Evolutionary conservation across 2,888 invertebrate genomes (phyloP).

Genomic region (Dexiosoma caninum): DNA sequence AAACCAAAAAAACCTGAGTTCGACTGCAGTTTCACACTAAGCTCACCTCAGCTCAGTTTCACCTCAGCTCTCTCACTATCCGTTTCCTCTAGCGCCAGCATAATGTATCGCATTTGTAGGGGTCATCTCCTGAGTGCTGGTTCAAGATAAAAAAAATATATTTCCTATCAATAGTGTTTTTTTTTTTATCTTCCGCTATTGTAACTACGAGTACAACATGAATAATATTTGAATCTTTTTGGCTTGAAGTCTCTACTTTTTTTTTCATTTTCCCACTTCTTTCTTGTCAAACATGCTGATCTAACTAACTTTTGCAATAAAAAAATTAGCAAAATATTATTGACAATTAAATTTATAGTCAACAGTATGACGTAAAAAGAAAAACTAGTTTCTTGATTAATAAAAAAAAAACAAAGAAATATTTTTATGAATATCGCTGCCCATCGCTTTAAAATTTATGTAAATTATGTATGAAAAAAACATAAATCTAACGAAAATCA

Average conservation of each 20-base stretch:
- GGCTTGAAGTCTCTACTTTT: not conserved
- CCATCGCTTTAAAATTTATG: not conserved
- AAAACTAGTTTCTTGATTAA: not conserved
- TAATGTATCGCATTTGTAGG: too few relatives aligned
- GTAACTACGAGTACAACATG: too few relatives aligned
- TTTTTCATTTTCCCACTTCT: not conserved
- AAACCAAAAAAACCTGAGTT: too few relatives aligned
- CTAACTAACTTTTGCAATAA: not conserved
- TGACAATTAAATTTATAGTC: not conserved
- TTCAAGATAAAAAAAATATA: too few relatives aligned
- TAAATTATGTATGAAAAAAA: constrained; percentile 13
- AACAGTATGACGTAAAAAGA: constrained; percentile 17
- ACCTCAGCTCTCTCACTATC: too few relatives aligned
- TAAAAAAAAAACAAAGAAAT: too few relatives aligned
- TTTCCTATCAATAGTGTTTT: too few relatives aligned
- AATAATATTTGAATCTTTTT: not conserved
- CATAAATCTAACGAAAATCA: not conserved
- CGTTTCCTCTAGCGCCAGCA: too few relatives aligned
- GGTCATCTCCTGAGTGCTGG: too few relatives aligned
- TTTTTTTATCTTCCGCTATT: too few relatives aligned
- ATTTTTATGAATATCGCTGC: not conserved
- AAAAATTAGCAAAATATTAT: not conserved
- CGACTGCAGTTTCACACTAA: too few relatives aligned
- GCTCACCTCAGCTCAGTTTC: too few relatives aligned
- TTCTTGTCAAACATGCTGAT: not conserved